These are phyloP conservation scores for Australoheros scitulus DNA, from an alignment of 2,113 vertebrate genomes.

Conservation along the genomic window DNA sequence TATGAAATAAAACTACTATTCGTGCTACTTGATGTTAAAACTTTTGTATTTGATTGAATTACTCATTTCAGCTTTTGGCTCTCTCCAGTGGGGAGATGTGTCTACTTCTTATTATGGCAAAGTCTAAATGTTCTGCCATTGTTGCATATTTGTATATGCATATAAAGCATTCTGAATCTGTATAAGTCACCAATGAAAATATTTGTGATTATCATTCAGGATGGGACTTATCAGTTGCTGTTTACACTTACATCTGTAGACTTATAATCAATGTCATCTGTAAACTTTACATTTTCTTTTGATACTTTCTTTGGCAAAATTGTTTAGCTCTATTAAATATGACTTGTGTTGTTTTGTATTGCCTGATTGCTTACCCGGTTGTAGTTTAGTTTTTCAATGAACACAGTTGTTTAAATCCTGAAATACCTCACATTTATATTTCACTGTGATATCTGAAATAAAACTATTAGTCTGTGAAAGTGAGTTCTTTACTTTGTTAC, in stretches of 20 bases:
- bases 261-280: slow-evolving; percentile 13
- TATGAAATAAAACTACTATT: background rate
- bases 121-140: slow-evolving; percentile 5
- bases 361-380: slow-evolving; percentile 2
- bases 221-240: slow-evolving; percentile 44
- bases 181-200: slow-evolving; percentile 6
- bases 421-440: slow-evolving; percentile 67
- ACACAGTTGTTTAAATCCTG: slow-evolving; percentile 45
- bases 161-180: slow-evolving; percentile 11
- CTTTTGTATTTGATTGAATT: slow-evolving; percentile 36
- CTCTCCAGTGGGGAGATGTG: background rate
- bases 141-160: slow-evolving; percentile 28
- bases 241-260: slow-evolving; percentile 67
- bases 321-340: slow-evolving; percentile 29
- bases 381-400: slow-evolving; percentile 35
- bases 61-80: background rate
- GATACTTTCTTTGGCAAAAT: slow-evolving; percentile 14
- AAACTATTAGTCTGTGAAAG: slow-evolving; percentile 25
- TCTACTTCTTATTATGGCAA: slow-evolving; percentile 4
- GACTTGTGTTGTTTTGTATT: slow-evolving; percentile 54
- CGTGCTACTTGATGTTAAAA: slow-evolving; percentile 6
- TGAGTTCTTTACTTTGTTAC: background rate
- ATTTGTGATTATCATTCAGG: slow-evolving; percentile 25
- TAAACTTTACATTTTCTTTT: background rate
- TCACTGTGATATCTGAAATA: slow-evolving; percentile 48